Conservation (phyloP, 2,113 vertebrate genomes). For the Sminthopsis crassicaudata region DNA sequence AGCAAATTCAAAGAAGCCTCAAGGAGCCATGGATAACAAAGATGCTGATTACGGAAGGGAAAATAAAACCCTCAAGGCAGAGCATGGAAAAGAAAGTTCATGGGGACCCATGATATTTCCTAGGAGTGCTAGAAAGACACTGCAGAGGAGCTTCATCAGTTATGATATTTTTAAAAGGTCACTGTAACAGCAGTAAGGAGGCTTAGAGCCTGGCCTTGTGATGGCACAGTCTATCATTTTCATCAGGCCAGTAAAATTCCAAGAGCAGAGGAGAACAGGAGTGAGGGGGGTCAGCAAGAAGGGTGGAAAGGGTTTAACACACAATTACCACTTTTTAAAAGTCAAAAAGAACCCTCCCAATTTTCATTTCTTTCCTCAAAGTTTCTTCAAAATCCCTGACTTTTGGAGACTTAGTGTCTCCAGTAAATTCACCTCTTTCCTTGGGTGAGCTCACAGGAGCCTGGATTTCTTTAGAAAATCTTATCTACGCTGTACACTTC, state of each 20-base stretch:
- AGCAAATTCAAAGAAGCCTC: conserved; percentile 9
- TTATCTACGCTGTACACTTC: too few relatives aligned
- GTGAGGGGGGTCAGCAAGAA: background rate
- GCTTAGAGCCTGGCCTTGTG: background rate
- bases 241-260: background rate
- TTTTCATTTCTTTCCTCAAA: conserved; percentile 31
- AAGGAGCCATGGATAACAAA: conserved; percentile 31
- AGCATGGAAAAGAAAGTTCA: background rate
- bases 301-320: background rate
- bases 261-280: background rate
- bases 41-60: background rate
- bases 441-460: background rate
- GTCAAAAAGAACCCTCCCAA: conserved; percentile 18
- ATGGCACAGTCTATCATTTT: background rate
- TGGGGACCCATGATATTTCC: background rate
- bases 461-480: background rate
- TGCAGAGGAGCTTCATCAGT: background rate
- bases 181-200: conserved; percentile 5
- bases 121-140: background rate
- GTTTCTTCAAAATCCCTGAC: background rate
- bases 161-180: conserved; percentile 15
- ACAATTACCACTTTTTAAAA: background rate
- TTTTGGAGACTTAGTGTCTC: conserved; percentile 39
- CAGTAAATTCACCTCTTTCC: conserved; percentile 33
- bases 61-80: background rate